Base-by-base conservation (phyloP, 2,797 vertebrate genomes). In the Alauda arvensis region DNA sequence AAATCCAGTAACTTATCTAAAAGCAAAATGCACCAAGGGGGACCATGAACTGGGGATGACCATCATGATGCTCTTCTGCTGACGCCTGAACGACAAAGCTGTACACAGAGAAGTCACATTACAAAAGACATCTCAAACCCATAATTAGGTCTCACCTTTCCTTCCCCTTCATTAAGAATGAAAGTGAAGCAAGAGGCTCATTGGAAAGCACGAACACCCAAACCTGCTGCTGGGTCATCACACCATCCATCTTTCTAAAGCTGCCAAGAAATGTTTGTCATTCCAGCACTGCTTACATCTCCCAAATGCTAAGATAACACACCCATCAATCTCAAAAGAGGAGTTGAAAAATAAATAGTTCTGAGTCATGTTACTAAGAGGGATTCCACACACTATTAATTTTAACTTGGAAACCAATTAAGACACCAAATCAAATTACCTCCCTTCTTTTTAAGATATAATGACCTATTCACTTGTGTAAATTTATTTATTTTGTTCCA, bases 361-460 rank as follows among this genome's bases (percentile, higher is more conserved):
- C 74, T 52, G 90, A 90, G 92, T 88, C 83, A 82, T 43, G 66
- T 83, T 93, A 89, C 84, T 92, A 92, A 83, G 93, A 95, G 92
- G 92, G 87, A 93, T 85, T 92, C 93, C 85, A 93, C 57, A 92
- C 51, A 66, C 89, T 90, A 93, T 93, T 93, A 93, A 94, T 93
- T 92, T 93, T 83, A 84, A 78, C 87, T 75, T 92, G 94, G 94
- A 94, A 93, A 96, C 93, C 90, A 96, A 97, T 97, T 96, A 96
- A 96, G 91, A 95, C 77, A 95, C 68, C 59, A 96, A 96, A 95
- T 81, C 87, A 93, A 94, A 91, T 72, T 79, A 61, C 53, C 77
- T 45, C 56, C 43, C 51, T 18, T 29, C 10, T 82, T 95, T 94
- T 93, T 81, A 88, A 79, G 68, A 71, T 65, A 82, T 53, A 88